Conservation (phyloP, 2,888 invertebrate genomes). For the Eilema griseolum region DNA sequence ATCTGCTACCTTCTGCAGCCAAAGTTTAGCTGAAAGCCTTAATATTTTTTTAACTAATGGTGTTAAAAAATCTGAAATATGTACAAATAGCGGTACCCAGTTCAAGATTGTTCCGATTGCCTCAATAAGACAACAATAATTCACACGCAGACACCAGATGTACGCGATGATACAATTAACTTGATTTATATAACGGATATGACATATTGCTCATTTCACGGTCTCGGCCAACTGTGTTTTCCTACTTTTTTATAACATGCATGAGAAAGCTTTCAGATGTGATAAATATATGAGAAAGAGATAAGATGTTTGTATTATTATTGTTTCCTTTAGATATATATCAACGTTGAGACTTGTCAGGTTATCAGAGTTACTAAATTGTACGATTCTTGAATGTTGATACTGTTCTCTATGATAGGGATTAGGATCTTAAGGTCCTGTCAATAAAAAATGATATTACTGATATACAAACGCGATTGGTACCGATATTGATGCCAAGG, state of each 20-base stretch:
- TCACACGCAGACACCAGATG: constrained; percentile 54
- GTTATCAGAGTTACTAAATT: background rate
- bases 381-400: background rate
- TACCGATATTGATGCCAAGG: no score
- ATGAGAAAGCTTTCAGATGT: constrained; percentile 39
- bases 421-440: no score
- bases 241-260: constrained; percentile 40
- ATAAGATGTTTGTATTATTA: constrained; percentile 7
- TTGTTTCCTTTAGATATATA: constrained; percentile 2
- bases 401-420: background rate
- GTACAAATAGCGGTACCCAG: constrained; percentile 8
- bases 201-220: constrained; percentile 63
- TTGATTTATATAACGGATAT: constrained; percentile 63
- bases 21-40: background rate
- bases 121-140: constrained; percentile 22
- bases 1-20: background rate
- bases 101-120: constrained; percentile 10
- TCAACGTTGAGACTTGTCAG: background rate
- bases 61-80: constrained; percentile 2
- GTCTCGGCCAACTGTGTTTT: constrained; percentile 50
- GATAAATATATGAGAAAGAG: constrained; percentile 14
- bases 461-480: no score
- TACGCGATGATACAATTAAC: constrained; percentile 60
- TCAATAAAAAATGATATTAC: no score
- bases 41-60: background rate